Conservation (phyloP, 2,113 vertebrate species). For the Morphnarchus princeps region DNA sequence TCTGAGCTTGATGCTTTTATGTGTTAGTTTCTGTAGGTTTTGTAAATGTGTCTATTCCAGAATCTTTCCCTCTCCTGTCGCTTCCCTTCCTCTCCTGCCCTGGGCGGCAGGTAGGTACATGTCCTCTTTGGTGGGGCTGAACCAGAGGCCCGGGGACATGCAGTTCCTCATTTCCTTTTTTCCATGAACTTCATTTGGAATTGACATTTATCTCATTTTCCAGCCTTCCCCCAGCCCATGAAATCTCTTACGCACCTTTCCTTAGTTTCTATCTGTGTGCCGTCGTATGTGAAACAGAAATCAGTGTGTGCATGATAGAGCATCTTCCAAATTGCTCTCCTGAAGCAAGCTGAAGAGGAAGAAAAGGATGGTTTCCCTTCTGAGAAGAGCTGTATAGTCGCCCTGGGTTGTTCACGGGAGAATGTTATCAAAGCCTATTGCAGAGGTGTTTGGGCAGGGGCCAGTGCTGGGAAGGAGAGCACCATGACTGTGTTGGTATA, state of each 20-base stretch:
- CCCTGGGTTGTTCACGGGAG: not conserved
- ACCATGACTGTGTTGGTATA: not conserved
- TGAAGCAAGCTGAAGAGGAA: not conserved
- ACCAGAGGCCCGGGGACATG: accelerated
- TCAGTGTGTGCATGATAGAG: not conserved
- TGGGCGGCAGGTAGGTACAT: not conserved
- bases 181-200: not conserved
- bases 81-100: not conserved
- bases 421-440: accelerated
- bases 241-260: not conserved
- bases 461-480: not conserved
- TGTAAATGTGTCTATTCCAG: not conserved
- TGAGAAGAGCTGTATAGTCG: not conserved
- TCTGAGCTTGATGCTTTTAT: not conserved
- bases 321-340: not conserved
- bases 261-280: not conserved
- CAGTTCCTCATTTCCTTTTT: not conserved
- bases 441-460: not conserved
- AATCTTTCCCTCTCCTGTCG: not conserved
- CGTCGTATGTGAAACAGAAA: not conserved
- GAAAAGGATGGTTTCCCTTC: not conserved
- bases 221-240: not conserved
- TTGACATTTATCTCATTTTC: not conserved
- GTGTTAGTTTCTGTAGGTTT: not conserved
- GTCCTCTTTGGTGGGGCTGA: not conserved